Evolutionary conservation across 30 jellyfish, hydroid and myxozoan genomes (phyloP), one percentile per base, ranked within the genome.

Genomic region (Hydra vulgaris): DNA sequence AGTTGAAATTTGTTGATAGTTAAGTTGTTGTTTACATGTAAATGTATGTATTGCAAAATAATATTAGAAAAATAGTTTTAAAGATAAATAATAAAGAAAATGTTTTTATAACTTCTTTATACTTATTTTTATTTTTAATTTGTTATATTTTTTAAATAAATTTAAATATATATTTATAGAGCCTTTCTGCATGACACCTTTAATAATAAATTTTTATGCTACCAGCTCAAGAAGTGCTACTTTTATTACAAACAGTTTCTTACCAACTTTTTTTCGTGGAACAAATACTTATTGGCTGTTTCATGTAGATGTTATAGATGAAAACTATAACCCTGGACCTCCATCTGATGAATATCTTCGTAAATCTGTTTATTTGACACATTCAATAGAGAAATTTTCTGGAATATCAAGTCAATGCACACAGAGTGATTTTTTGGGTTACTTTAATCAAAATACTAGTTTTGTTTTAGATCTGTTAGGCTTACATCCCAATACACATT

Each of bases 341-440:
- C 61, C 12, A 40, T 40, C 61, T 3, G 5, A 40, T 40, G 79
- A 71, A 71, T 27, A 23, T 71, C 79, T 71, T 71, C 79, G 79
- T 5, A 12, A 23, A 23, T 17, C 27, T n/a, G 53, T 23, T 17
- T 71, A 27, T 27, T 20, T 71, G 27, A 53, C 17, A 20, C 20
- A 71, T 12, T 40, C 61, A 5, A 3, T 40, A 40, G 61, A 69
- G 25, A 69, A 23, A 15, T 71, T 15, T 71, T 71, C 53, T 17
- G 56, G 53, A 71, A 20, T 23, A 17, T 17, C 53, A 71, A 27
- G 53, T 71, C 56, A 27, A 1, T 71, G 79, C 53, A 71, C 18
- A 0, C 18, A 71, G 21, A 20, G 21, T 0, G n/a, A 23, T 18
- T 53, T 71, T 16, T 20, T 20, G n/a, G 17, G 5, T 0, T 71